phyloP scores from a whole-genome alignment of 2,113 vertebrate genomes.

The Bos javanicus region DNA sequence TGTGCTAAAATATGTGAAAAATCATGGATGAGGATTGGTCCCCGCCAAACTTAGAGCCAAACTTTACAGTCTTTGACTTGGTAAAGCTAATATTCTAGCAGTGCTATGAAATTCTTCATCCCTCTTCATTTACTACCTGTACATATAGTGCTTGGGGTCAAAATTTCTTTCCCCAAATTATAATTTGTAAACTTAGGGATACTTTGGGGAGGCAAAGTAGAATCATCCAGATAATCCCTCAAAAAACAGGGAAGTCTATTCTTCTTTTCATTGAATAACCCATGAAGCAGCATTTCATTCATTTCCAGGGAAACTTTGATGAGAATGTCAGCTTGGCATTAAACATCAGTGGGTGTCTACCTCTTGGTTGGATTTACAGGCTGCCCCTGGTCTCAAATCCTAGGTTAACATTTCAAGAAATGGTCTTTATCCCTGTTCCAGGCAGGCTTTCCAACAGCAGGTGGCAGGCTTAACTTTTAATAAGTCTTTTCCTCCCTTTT shows the following conservation, averaged over 20 bases:
- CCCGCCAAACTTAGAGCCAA: not conserved
- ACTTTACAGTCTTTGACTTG: not conserved
- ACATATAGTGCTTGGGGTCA: not conserved
- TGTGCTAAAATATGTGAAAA: constrained; percentile 45
- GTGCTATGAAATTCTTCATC: not conserved
- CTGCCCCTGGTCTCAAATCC: not conserved
- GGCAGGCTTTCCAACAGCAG: constrained; percentile 43
- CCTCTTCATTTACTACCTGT: not conserved
- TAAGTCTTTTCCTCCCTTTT: not conserved
- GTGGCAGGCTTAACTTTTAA: constrained; percentile 58
- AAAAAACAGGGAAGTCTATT: not conserved
- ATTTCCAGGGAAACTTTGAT: constrained; percentile 30
- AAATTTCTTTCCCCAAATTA: constrained; percentile 10
- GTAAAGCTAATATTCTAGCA: not conserved
- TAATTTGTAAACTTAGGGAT: not conserved
- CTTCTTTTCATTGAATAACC: not conserved
- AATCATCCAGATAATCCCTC: not conserved
- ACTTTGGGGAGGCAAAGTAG: not conserved
- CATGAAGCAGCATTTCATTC: not conserved
- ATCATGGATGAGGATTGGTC: not conserved
- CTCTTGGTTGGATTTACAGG: not conserved
- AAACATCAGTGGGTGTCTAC: not conserved
- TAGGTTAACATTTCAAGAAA: constrained; percentile 45
- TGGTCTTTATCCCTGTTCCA: constrained; percentile 7
- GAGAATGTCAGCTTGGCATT: not conserved